Evolutionary conservation across 2,113 vertebrate species (phyloP), one percentile per base, ranked within the genome.

Genomic region (Macquaria australasica): DNA sequence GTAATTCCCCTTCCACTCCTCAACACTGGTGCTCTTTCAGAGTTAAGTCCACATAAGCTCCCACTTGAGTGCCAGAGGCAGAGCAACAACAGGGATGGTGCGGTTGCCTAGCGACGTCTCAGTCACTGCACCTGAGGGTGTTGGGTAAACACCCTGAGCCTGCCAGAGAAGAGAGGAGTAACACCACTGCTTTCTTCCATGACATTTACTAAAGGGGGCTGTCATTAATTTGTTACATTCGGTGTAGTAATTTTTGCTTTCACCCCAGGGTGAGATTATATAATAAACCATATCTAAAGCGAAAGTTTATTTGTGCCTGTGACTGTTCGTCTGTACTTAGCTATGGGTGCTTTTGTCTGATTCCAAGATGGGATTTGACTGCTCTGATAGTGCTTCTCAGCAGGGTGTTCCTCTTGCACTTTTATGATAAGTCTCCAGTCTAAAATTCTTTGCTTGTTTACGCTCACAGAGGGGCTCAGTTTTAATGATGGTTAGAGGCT

Each of bases 31-130:
- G 92, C 94, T 94, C 91, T 94, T 93, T 94, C 87, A 83, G 88
- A 91, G 88, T 93, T 95, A 94, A 95, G 88, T 92, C 93, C 91
- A 94, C 92, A 95, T 93, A 94, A 95, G 94, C 94, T 94, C 89
- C 94, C 91, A 90, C 93, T 94, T 92, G 93, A 94, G 93, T 89
- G 93, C 91, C 86, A 87, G 91, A 91, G 88, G 90, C 91, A 90
- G 88, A 91, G 92, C 90, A 85, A 85, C 91, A 90, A 87, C 93
- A 43, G 84, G 89, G 84, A 90, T 89, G 87, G 88, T 77, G 91
- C 77, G 81, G 94, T 96, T 96, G 94, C 96, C 91, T 96, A 94
- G 95, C 87, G 91, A 95, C 94, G 41, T 84, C 85, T 91, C 88
- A 85, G 91, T 91, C 82, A 34, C 84, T 86, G 89, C 90, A 93